Evolutionary conservation across 2,797 vertebrate genomes (phyloP).

Genomic region (Knipowitschia caucasica): DNA sequence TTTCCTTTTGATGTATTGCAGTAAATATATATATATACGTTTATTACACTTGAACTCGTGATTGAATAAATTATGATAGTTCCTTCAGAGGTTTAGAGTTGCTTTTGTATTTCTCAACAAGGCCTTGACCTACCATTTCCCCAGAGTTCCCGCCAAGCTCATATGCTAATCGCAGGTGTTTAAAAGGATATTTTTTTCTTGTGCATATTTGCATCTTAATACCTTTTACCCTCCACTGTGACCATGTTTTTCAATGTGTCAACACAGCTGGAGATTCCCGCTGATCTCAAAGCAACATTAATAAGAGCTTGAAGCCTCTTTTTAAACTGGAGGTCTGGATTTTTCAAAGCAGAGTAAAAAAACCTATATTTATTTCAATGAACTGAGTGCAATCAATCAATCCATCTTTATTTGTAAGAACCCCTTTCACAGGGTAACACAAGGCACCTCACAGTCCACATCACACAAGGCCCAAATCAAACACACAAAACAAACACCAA

Average conservation of each 20-base stretch:
- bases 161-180: constrained; percentile 1
- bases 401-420: too few relatives aligned
- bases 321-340: background rate
- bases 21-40: constrained; percentile 34
- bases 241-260: background rate
- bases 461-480: too few relatives aligned
- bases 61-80: constrained; percentile 52
- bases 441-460: too few relatives aligned
- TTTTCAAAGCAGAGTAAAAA: background rate
- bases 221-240: constrained; percentile 3
- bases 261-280: constrained; percentile 4
- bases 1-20: constrained; percentile 25
- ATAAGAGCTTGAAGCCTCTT: constrained; percentile 1
- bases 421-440: too few relatives aligned
- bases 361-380: background rate
- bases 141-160: background rate
- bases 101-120: constrained; percentile 6
- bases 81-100: background rate
- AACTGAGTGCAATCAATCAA: too few relatives aligned
- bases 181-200: constrained; percentile 1
- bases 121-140: background rate
- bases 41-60: constrained; percentile 41
- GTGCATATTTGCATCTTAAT: constrained; percentile 22
- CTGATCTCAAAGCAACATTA: constrained; percentile 13
- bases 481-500: too few relatives aligned